Base-by-base conservation (phyloP, 23 tunicate genomes). In the Diplosoma virens region DNA sequence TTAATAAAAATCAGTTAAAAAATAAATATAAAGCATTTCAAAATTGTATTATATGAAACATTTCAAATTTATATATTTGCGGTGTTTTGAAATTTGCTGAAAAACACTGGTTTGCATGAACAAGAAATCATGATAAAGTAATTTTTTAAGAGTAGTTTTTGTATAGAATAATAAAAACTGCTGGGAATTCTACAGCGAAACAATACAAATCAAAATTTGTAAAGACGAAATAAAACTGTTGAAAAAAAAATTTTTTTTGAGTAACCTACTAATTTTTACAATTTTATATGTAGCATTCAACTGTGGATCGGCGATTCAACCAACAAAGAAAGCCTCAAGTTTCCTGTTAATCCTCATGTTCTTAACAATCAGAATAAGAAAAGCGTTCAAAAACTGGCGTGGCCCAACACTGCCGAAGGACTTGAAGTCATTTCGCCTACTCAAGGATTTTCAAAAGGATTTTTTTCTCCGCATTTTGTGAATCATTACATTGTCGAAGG, bases 401-500 rank as follows among this genome's bases (percentile, higher is more conserved):
- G 78, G 78, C 78, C 78, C 21, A 28, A 9, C 3, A 48, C 46
- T 3, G 24, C 23, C 2, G 60, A 47, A 72, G 46, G 61, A 21
- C 17, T 72, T 7, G 61, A 47, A 18, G 24, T 72, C 3, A 27
- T 29, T 7, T 60, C 47, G 28, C 78, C 78, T 3, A 4, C 61
- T 6, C 25, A 47, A 3, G 27, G 27, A 48, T 72, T 72, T 72
- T n/a, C 48, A 9, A 18, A 47, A 48, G 78, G 33, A 4, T 72
- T 72, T 27, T 3, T 3, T 34, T 17, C 59, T 9, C 78, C 78
- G 3, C 46, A 50, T 29, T 72, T 47, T 26, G 78, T 72, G 35
- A 72, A 72, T 27, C 78, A 25, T n/a, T 72, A 72, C 28, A 36
- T 72, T 3, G 3, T 72, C 3, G 32, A 72, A 3, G 78, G 78